Conservation (phyloP, 2,888 invertebrate species). For the Limenitis camilla region DNA sequence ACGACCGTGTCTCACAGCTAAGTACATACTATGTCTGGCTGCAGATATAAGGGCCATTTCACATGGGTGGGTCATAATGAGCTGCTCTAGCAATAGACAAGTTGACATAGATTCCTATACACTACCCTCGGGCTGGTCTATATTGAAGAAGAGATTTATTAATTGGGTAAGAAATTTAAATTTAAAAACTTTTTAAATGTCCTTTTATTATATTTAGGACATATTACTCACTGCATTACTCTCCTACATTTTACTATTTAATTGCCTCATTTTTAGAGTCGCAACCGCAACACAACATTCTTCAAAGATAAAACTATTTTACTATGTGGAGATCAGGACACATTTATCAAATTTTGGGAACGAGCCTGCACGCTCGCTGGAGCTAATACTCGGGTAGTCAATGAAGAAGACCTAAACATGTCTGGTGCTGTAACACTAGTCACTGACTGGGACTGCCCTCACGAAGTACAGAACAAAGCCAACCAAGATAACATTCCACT, state of each 20-base stretch:
- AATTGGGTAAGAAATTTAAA: slow-evolving; percentile 45
- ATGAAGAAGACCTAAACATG: slow-evolving; percentile 64
- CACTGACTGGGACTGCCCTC: slow-evolving; percentile 77
- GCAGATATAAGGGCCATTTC: slow-evolving; percentile 77
- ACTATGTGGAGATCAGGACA: slow-evolving; percentile 67
- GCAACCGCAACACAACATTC: slow-evolving; percentile 45
- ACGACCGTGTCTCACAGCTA: slow-evolving; percentile 81
- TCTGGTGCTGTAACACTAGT: slow-evolving; percentile 69
- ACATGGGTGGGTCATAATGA: slow-evolving; percentile 82
- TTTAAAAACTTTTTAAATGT: background rate
- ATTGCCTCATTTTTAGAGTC: too few species aligned
- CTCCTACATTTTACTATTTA: too few species aligned
- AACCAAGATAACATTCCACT: slow-evolving; percentile 76
- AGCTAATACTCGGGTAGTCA: slow-evolving; percentile 62
- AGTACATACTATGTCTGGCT: slow-evolving; percentile 82
- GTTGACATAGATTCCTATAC: slow-evolving; percentile 62
- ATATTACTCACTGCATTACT: background rate
- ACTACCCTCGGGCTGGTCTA: slow-evolving; percentile 78
- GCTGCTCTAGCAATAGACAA: slow-evolving; percentile 58
- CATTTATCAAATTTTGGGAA: slow-evolving; percentile 76
- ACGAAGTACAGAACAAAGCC: slow-evolving; percentile 70
- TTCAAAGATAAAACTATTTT: slow-evolving; percentile 68
- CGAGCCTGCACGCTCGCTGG: slow-evolving; percentile 76
- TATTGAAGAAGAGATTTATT: slow-evolving; percentile 59
- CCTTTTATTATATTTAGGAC: background rate